Percentiles rank a stretch among this genome's conserved stretches.
These are phyloP conservation scores for Globodera ellingtonae DNA, from an alignment of 1,140 invertebrate species.

Conservation along the genomic window DNA sequence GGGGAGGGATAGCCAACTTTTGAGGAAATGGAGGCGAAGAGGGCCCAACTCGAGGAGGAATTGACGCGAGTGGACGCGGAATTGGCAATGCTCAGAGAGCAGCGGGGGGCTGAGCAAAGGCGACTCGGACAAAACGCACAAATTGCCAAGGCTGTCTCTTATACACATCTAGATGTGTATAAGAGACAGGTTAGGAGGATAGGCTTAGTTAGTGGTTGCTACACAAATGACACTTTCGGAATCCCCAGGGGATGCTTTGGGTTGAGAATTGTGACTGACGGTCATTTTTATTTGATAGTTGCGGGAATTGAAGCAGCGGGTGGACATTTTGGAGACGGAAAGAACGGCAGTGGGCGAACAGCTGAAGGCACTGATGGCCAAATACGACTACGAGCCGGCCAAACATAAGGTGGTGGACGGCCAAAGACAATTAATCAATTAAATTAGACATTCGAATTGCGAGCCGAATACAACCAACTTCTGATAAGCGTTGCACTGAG, in stretches of 20 bases:
- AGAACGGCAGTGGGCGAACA: constrained; percentile 20
- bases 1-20: neutral
- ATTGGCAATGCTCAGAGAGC: constrained; percentile 9
- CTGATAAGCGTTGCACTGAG: constrained; percentile 1
- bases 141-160: constrained; percentile 36
- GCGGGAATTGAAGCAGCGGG: constrained; percentile 27
- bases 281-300: constrained; percentile 3
- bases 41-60: constrained; percentile 20
- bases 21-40: constrained; percentile 35
- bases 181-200: too few relatives aligned
- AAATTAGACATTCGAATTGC: constrained; percentile 32
- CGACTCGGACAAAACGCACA: constrained; percentile 23
- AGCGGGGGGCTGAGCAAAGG: constrained; percentile 13
- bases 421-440: neutral
- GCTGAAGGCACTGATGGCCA: constrained; percentile 25
- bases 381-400: constrained; percentile 33
- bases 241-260: neutral
- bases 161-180: too few relatives aligned
- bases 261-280: neutral
- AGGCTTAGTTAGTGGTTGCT: too few relatives aligned
- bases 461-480: constrained; percentile 31
- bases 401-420: constrained; percentile 34
- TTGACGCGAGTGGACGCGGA: constrained; percentile 20
- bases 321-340: constrained; percentile 35
- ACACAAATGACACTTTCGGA: too few relatives aligned